Evolutionary conservation across 2,888 invertebrate species (phyloP).

Genomic region (Rhingia rostrata): DNA sequence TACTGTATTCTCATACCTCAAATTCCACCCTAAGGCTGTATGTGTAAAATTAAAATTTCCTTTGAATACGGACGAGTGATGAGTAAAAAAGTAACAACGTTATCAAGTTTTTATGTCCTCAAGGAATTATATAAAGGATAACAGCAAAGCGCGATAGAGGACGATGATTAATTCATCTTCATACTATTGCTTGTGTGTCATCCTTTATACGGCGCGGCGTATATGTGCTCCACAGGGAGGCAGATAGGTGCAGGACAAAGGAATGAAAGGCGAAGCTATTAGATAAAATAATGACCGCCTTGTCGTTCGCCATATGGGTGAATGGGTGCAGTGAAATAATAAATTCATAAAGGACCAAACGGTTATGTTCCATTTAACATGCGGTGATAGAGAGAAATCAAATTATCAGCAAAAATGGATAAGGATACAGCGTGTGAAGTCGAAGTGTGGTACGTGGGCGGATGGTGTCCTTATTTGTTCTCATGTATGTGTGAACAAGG

Average conservation of each 20-base stretch:
- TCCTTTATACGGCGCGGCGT: too few relatives aligned
- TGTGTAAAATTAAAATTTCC: not conserved
- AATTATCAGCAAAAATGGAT: not conserved
- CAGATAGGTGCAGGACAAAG: constrained; percentile 18
- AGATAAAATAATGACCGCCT: constrained; percentile 42
- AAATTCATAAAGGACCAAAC: not conserved
- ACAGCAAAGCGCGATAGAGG: not conserved
- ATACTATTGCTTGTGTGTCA: constrained; percentile 48
- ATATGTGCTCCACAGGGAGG: constrained; percentile 9
- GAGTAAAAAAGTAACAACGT: too few relatives aligned
- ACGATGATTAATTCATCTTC: constrained; percentile 42
- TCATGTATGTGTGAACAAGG: not conserved
- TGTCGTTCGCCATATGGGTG: constrained; percentile 17
- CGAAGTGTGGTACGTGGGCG: not conserved
- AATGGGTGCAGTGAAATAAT: constrained; percentile 44
- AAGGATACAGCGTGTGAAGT: too few relatives aligned
- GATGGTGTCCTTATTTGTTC: not conserved
- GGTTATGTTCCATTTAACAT: not conserved
- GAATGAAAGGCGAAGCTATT: not conserved
- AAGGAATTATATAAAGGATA: constrained; percentile 5
- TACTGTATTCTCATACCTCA: constrained; percentile 1
- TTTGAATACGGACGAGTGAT: not conserved
- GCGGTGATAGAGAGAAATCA: constrained; percentile 6
- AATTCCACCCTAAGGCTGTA: not conserved
- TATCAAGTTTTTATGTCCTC: constrained; percentile 13